These are phyloP conservation scores for Sander vitreus DNA, from an alignment of 2,113 vertebrate genomes.

Conservation along the genomic window DNA sequence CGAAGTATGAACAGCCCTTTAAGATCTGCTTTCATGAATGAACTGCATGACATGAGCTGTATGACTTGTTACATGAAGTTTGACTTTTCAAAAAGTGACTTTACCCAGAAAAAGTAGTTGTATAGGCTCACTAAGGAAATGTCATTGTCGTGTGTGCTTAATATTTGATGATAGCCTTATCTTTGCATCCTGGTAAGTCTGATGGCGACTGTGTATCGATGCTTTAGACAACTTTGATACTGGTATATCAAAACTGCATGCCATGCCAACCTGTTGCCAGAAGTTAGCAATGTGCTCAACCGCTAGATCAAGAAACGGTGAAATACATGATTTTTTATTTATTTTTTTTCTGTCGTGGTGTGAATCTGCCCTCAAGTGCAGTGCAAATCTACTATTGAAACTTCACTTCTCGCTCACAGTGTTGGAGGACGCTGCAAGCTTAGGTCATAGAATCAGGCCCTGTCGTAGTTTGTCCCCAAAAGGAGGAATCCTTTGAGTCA, in stretches of 20 bases:
- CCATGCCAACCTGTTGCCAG: constrained; percentile 66
- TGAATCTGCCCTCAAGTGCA: constrained; percentile 79
- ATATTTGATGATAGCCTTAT: constrained; percentile 53
- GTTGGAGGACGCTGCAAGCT: constrained; percentile 99
- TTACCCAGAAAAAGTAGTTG: constrained; percentile 39
- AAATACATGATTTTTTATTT: constrained; percentile 57
- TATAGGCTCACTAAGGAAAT: constrained; percentile 62
- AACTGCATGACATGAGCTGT: constrained; percentile 79
- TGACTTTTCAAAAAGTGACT: constrained; percentile 41
- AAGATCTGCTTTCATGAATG: constrained; percentile 67
- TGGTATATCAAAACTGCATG: constrained; percentile 77
- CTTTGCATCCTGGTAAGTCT: constrained; percentile 73
- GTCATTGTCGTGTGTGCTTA: constrained; percentile 50
- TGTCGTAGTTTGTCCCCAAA: constrained; percentile 98
- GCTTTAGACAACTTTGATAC: constrained; percentile 53
- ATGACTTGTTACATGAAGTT: constrained; percentile 46
- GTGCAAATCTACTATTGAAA: constrained; percentile 82
- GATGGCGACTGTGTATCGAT: constrained; percentile 56
- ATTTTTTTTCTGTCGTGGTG: constrained; percentile 71
- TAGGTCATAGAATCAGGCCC: constrained; percentile 99
- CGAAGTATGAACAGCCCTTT: constrained; percentile 49
- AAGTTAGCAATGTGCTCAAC: constrained; percentile 63
- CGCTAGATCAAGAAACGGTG: constrained; percentile 51
- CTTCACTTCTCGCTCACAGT: constrained; percentile 99
- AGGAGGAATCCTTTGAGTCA: constrained; percentile 99